These are phyloP conservation scores for Bos indicus DNA, from an alignment of 2,113 vertebrate species.

Conservation along the genomic window DNA sequence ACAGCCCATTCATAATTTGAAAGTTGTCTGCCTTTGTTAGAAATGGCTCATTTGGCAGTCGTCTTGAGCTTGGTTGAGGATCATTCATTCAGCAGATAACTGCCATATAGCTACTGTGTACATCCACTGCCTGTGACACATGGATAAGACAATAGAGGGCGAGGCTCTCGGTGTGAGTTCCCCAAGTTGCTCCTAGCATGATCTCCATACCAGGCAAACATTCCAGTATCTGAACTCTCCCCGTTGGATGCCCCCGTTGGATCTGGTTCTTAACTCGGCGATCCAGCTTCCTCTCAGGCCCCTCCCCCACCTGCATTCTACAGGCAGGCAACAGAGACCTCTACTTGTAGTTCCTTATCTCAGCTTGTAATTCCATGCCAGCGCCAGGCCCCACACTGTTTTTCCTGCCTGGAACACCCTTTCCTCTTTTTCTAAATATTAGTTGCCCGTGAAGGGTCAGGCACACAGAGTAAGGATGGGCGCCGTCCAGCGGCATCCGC, in stretches of 20 bases:
- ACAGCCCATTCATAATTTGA: background rate
- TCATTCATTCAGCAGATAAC: background rate
- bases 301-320: background rate
- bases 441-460: background rate
- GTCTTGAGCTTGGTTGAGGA: background rate
- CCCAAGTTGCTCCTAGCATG: background rate
- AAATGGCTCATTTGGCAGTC: background rate
- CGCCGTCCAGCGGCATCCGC: no score
- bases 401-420: background rate
- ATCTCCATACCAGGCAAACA: background rate
- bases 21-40: background rate
- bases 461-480: background rate
- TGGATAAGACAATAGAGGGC: background rate
- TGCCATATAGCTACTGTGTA: background rate
- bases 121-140: no score
- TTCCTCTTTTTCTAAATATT: background rate
- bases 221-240: background rate
- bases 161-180: background rate
- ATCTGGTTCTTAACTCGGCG: background rate
- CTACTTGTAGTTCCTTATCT: background rate
- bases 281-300: background rate
- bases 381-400: background rate
- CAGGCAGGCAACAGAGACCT: background rate
- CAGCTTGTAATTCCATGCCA: background rate
- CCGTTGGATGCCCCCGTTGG: background rate